Conservation (phyloP, 2,113 vertebrate genomes). For the Gymnocephalus cernua region DNA sequence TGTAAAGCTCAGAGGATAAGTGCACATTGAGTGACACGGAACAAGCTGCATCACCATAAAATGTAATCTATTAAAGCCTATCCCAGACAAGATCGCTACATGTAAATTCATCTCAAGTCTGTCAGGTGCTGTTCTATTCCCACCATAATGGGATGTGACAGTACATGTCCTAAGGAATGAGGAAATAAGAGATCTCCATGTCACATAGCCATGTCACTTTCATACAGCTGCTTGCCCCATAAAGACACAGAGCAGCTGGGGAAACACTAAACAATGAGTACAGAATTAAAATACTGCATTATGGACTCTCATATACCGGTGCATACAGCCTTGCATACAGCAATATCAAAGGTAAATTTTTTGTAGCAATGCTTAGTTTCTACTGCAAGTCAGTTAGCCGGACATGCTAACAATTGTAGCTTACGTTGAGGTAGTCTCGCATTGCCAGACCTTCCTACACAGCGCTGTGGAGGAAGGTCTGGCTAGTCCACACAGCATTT, state of each 20-base stretch:
- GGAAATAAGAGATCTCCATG: conserved; percentile 71
- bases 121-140: conserved; percentile 64
- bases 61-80: conserved; percentile 81
- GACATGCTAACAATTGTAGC: neutral
- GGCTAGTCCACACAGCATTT: too few relatives aligned
- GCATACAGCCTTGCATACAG: neutral
- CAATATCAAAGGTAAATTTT: too few relatives aligned
- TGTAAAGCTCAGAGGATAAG: conserved; percentile 62
- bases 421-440: neutral
- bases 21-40: conserved; percentile 65
- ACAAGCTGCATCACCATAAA: conserved; percentile 72
- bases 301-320: neutral
- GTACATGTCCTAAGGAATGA: conserved; percentile 66
- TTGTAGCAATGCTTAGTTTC: neutral
- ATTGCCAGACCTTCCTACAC: too few relatives aligned
- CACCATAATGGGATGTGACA: conserved; percentile 78
- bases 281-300: conserved; percentile 4
- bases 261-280: conserved; percentile 22
- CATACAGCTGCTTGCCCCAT: conserved; percentile 34
- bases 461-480: too few relatives aligned
- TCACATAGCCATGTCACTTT: conserved; percentile 66
- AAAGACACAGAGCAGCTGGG: conserved; percentile 34
- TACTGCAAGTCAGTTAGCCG: neutral
- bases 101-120: conserved; percentile 78
- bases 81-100: conserved; percentile 71